phyloP scores from a whole-genome alignment of 92 coral and sea anemone species.

The Meandrina meandrites region DNA sequence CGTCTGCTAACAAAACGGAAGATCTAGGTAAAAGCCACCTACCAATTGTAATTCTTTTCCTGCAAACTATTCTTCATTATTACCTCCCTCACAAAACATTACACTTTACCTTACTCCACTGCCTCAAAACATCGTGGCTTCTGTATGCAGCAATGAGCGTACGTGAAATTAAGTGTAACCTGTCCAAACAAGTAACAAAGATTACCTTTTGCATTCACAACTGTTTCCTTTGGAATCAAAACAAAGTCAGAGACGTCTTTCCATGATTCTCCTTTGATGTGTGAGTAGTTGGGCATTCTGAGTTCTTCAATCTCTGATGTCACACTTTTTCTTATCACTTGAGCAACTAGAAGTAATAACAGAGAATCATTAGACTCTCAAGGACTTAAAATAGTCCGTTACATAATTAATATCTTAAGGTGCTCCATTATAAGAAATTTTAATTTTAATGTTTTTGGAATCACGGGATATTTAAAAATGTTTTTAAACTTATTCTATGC shows the following conservation, averaged over 20 bases:
- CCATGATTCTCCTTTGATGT: not conserved
- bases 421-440: not conserved
- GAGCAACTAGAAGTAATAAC: not conserved
- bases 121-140: no score
- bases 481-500: not conserved
- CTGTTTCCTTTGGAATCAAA: constrained; percentile 21
- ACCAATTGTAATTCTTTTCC: no score
- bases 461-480: no score
- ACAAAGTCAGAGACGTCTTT: not conserved
- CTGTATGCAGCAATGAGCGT: no score
- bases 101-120: no score
- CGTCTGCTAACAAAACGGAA: no score
- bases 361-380: not conserved
- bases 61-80: no score
- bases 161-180: no score
- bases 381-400: not conserved
- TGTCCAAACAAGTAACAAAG: no score
- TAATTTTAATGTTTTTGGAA: not conserved
- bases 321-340: not conserved
- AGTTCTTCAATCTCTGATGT: not conserved
- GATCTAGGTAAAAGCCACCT: no score
- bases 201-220: constrained; percentile 4
- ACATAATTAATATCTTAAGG: not conserved
- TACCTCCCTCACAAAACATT: no score
- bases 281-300: constrained; percentile 8